A percentile compares a stretch with the other conserved stretches of the same genome.
phyloP scores from a whole-genome alignment of 2,888 invertebrate genomes.

The Mythimna vitellina region DNA sequence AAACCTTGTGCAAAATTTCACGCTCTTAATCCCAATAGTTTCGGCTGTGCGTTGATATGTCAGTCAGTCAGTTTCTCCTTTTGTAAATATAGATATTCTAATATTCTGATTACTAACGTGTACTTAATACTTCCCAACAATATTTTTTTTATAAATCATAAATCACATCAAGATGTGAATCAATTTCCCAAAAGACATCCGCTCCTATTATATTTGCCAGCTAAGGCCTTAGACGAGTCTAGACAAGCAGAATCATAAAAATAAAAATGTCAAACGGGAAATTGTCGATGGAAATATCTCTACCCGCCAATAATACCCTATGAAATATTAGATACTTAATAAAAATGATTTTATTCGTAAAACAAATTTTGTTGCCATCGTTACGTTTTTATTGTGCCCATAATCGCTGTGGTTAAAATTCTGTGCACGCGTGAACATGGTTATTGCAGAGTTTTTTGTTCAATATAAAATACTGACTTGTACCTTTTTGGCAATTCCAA shows the following conservation, averaged over 20 bases:
- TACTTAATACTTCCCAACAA: not conserved
- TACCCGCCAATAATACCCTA: conserved; percentile 39
- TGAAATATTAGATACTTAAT: conserved; percentile 56
- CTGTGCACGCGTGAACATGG: conserved; percentile 43
- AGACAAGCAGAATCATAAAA: conserved; percentile 47
- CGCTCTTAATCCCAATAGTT: too few relatives aligned
- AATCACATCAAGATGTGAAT: conserved; percentile 38
- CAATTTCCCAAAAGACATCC: conserved; percentile 41
- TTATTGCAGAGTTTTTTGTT: conserved; percentile 48
- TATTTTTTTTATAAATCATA: conserved; percentile 15
- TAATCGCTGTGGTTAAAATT: conserved; percentile 54
- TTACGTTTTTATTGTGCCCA: conserved; percentile 49
- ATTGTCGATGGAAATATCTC: conserved; percentile 38
- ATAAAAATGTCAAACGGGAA: conserved; percentile 42
- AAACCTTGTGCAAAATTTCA: too few relatives aligned
- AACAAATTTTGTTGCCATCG: conserved; percentile 52
- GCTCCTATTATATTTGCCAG: conserved; percentile 40
- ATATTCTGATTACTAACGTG: not conserved
- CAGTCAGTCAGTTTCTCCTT: too few relatives aligned
- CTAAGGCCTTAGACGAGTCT: conserved; percentile 44
- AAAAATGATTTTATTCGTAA: conserved; percentile 49
- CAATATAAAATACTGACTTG: conserved; percentile 45
- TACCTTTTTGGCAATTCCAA: conserved; percentile 58
- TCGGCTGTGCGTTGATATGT: too few relatives aligned
- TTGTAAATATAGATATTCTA: too few relatives aligned